phyloP scores from a whole-genome alignment of 23 tunicate genomes.

The Styela clava region DNA sequence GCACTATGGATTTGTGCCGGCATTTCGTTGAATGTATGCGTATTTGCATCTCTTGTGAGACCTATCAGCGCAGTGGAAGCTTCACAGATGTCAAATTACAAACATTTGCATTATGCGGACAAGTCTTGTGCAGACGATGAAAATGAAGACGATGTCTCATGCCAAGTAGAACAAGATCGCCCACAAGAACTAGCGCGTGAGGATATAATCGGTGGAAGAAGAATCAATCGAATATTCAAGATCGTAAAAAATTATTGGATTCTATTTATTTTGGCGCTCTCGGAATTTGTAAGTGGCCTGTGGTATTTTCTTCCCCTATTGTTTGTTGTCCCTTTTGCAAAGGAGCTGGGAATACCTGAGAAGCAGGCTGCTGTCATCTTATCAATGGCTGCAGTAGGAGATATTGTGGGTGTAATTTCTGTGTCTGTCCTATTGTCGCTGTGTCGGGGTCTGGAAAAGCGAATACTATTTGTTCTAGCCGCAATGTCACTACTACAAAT shows the following conservation, averaged over 20 bases:
- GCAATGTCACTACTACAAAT: not conserved
- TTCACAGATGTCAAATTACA: not conserved
- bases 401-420: slow-evolving; percentile 35
- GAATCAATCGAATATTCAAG: too few relatives aligned
- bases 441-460: slow-evolving; percentile 6
- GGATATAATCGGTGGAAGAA: not conserved
- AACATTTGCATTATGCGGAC: slow-evolving; percentile 10
- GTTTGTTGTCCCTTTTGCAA: slow-evolving; percentile 44
- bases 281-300: slow-evolving; percentile 14
- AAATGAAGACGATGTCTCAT: not conserved
- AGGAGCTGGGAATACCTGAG: slow-evolving; percentile 7
- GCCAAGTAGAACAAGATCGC: not conserved
- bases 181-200: not conserved
- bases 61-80: slow-evolving; percentile 33
- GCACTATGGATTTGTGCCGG: slow-evolving; percentile 41
- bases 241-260: slow-evolving; percentile 43
- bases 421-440: slow-evolving; percentile 14
- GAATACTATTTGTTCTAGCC: slow-evolving; percentile 11
- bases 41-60: slow-evolving; percentile 42
- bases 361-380: slow-evolving; percentile 35
- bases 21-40: slow-evolving; percentile 28
- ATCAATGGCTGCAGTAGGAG: slow-evolving; percentile 51
- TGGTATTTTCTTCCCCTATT: slow-evolving; percentile 30
- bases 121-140: too few relatives aligned
- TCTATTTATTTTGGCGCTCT: slow-evolving; percentile 11